Conservation (phyloP, 1,140 invertebrate genomes). For the Teleopsis dalmanni region DNA sequence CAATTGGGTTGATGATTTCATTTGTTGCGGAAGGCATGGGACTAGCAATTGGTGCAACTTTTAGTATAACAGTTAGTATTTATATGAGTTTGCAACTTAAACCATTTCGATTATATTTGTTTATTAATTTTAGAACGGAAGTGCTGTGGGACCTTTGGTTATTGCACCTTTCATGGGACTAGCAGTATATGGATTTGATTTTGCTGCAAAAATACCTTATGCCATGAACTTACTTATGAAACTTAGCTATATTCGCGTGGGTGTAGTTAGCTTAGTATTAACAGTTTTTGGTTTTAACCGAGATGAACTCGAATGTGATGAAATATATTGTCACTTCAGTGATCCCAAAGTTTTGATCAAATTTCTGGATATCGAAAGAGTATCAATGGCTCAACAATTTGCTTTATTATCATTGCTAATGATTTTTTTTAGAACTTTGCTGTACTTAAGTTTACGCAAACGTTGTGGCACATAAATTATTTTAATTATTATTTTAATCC, state of each 20-base stretch:
- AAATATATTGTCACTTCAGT: constrained; percentile 54
- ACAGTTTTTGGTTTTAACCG: constrained; percentile 55
- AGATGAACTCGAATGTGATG: constrained; percentile 49
- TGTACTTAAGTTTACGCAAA: constrained; percentile 49
- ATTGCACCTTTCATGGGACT: constrained; percentile 57
- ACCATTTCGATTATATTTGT: not conserved
- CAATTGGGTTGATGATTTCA: constrained; percentile 51
- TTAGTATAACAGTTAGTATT: constrained; percentile 54
- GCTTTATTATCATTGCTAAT: constrained; percentile 46
- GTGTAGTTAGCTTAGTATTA: constrained; percentile 52
- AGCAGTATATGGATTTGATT: constrained; percentile 60
- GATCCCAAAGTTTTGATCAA: constrained; percentile 52
- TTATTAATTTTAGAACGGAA: constrained; percentile 50
- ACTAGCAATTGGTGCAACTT: constrained; percentile 56
- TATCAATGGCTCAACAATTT: constrained; percentile 50
- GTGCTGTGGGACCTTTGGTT: constrained; percentile 53
- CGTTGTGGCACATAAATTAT: constrained; percentile 50
- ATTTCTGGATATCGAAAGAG: constrained; percentile 50
- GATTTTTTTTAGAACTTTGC: constrained; percentile 48
- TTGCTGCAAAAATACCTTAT: constrained; percentile 52
- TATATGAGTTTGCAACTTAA: not conserved
- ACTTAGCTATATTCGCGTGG: constrained; percentile 55
- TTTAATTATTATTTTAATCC: too few species aligned
- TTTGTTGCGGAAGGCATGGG: constrained; percentile 56
- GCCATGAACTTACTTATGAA: constrained; percentile 55